Evolutionary conservation across 2,113 vertebrate genomes (phyloP).

Genomic region (Salvelinus fontinalis): DNA sequence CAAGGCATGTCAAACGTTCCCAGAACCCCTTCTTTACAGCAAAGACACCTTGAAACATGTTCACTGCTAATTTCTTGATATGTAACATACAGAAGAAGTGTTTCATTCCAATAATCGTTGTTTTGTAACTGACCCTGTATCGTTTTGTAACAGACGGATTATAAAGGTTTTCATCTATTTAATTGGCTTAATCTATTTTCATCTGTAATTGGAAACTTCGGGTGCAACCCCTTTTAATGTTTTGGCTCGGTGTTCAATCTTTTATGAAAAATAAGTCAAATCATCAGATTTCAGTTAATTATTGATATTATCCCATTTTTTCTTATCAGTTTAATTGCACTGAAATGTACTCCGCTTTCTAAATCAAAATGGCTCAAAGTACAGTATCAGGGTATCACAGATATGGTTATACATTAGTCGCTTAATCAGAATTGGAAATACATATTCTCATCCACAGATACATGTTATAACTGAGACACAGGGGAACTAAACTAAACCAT

Average conservation of each 20-base stretch:
- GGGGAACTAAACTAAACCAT: neutral
- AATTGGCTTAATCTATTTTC: conserved; percentile 32
- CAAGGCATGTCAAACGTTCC: conserved; percentile 38
- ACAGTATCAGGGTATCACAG: conserved; percentile 1
- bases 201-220: conserved; percentile 41
- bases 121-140: too few relatives aligned
- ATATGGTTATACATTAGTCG: conserved; percentile 22
- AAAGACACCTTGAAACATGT: conserved; percentile 20
- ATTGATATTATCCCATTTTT: conserved; percentile 32
- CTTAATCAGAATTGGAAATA: conserved; percentile 26
- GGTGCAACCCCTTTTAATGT: conserved; percentile 10
- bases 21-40: conserved; percentile 17
- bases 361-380: neutral
- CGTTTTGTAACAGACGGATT: too few relatives aligned
- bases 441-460: conserved; percentile 20
- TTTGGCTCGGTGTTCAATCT: conserved; percentile 31
- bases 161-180: neutral
- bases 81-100: too few relatives aligned
- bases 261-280: conserved; percentile 22
- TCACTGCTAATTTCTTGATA: conserved; percentile 1
- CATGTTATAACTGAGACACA: neutral
- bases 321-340: conserved; percentile 38
- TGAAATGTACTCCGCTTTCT: conserved; percentile 22
- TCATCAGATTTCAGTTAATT: conserved; percentile 35
- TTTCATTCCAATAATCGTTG: too few relatives aligned